Conservation (phyloP, 30 jellyfish, hydroid and myxozoan species). For the Morbakka virulenta region DNA sequence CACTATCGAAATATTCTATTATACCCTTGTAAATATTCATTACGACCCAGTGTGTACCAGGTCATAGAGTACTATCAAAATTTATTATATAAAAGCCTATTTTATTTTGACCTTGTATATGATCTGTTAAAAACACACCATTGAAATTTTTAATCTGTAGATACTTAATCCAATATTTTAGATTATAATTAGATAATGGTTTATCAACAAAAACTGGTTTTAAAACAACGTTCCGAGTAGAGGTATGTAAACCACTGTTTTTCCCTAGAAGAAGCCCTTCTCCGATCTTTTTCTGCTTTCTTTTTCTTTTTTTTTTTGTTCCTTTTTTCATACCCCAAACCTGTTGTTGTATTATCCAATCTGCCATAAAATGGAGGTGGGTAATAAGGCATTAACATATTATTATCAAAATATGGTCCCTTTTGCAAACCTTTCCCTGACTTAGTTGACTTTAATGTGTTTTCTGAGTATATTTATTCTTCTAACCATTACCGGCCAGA, state of each 20-base stretch:
- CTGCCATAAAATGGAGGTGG: conserved; percentile 17
- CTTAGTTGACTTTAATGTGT: too few species aligned
- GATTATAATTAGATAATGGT: conserved; percentile 14
- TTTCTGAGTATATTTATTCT: not conserved
- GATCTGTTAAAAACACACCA: too few species aligned
- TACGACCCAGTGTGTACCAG: conserved; percentile 21
- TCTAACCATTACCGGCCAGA: conserved; percentile 6
- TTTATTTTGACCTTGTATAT: not conserved
- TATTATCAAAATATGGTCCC: conserved; percentile 13
- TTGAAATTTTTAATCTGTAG: too few species aligned
- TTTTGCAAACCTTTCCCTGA: conserved; percentile 22
- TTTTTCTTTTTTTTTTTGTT: too few species aligned
- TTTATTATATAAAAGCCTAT: conserved; percentile 4
- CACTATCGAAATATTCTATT: too few species aligned
- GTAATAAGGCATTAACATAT: too few species aligned
- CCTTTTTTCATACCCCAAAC: too few species aligned
- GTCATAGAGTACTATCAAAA: conserved; percentile 3
- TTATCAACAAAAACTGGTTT: too few species aligned
- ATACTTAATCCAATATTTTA: too few species aligned
- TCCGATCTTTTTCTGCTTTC: too few species aligned
- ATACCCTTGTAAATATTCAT: not conserved
- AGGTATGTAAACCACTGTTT: conserved; percentile 2
- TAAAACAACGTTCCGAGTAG: conserved; percentile 23
- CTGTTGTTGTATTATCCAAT: too few species aligned
- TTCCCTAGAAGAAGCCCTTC: too few species aligned